A percentile compares a stretch with the other conserved stretches of the same genome.
These are phyloP conservation scores for Lacerta bilineata DNA, from an alignment of 2,797 vertebrate species.

Conservation along the genomic window DNA sequence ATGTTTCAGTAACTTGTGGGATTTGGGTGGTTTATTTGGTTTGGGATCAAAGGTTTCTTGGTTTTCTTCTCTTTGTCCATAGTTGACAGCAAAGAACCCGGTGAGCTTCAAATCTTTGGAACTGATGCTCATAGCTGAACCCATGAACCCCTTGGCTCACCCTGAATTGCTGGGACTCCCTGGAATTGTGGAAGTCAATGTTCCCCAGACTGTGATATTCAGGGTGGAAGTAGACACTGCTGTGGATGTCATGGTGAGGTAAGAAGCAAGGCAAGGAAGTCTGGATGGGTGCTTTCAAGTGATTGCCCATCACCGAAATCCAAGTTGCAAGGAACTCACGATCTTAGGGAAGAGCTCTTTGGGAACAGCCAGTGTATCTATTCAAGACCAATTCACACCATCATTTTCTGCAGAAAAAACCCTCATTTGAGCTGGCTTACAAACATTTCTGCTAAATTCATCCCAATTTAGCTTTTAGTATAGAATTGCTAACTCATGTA, in stretches of 20 bases:
- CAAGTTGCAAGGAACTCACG: no score
- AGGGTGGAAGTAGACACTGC: slow-evolving; percentile 80
- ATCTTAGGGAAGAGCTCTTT: neutral
- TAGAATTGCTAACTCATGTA: no score
- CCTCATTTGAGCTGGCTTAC: neutral
- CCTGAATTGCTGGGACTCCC: slow-evolving; percentile 72
- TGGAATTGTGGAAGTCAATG: slow-evolving; percentile 67
- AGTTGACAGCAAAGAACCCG: slow-evolving; percentile 84
- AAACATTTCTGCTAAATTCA: neutral
- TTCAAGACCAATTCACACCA: neutral
- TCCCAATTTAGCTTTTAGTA: no score
- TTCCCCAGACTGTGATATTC: slow-evolving; percentile 68
- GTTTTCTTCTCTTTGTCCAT: neutral
- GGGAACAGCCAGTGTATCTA: neutral
- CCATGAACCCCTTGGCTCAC: slow-evolving; percentile 70
- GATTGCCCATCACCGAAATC: neutral
- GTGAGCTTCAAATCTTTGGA: slow-evolving; percentile 82
- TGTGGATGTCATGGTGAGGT: slow-evolving; percentile 80
- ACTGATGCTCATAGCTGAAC: slow-evolving; percentile 76
- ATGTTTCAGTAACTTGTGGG: neutral
- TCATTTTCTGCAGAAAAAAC: neutral
- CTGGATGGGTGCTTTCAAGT: no score
- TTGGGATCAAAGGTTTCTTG: neutral
- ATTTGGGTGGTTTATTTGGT: neutral
- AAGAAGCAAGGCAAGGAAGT: neutral